These are phyloP conservation scores for Miichthys miiuy DNA, from an alignment of 2,797 vertebrate species.

Conservation along the genomic window DNA sequence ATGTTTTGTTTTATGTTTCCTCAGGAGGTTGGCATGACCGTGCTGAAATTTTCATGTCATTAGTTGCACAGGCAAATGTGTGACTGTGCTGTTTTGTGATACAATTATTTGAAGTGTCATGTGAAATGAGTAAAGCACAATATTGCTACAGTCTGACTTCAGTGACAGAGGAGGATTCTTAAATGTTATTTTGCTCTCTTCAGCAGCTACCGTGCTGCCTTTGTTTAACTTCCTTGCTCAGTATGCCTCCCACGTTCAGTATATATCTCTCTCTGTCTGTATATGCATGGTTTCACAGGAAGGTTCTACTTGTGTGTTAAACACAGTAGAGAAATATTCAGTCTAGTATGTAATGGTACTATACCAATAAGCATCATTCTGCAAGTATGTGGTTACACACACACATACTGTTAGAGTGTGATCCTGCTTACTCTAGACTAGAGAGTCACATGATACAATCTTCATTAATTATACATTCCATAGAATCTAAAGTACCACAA, in stretches of 20 bases:
- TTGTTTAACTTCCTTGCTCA: constrained; percentile 57
- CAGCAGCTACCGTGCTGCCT: constrained; percentile 45
- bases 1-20: constrained; percentile 7
- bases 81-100: constrained; percentile 19
- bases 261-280: constrained; percentile 29
- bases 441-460: no score
- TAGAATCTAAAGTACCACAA: no score
- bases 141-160: constrained; percentile 8
- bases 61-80: constrained; percentile 1
- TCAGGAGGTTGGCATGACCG: constrained; percentile 9
- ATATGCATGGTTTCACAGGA: constrained; percentile 24
- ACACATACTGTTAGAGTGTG: background rate
- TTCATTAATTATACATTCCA: no score
- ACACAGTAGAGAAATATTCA: constrained; percentile 14
- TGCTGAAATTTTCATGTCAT: constrained; percentile 1
- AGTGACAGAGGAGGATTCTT: constrained; percentile 30
- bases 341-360: background rate
- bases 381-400: background rate
- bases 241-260: constrained; percentile 35
- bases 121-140: constrained; percentile 14
- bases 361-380: background rate
- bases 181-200: constrained; percentile 34
- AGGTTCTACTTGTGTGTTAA: constrained; percentile 12
- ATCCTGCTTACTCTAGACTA: no score
- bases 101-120: constrained; percentile 25